Conservation (phyloP, 2,888 invertebrate genomes). For the Pristionchus mayeri region DNA sequence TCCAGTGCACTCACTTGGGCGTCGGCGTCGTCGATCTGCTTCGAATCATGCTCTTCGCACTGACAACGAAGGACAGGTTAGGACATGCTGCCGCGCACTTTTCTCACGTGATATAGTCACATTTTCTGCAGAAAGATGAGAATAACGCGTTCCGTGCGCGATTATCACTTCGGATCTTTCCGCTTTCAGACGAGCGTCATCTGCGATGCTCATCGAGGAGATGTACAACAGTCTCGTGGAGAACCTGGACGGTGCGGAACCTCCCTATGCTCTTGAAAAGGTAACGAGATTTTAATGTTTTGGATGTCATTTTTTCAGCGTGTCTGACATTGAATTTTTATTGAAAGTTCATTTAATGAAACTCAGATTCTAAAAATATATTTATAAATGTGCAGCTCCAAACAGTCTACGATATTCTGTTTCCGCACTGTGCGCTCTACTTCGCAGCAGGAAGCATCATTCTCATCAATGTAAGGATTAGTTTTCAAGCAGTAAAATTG, state of each 20-base stretch:
- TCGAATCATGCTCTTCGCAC: background rate
- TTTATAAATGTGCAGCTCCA: background rate
- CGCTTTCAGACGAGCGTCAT: background rate
- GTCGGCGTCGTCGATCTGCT: conserved; percentile 18
- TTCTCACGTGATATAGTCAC: background rate
- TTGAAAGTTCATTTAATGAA: too few relatives aligned
- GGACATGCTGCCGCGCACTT: background rate
- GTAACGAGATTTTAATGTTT: background rate
- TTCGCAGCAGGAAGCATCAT: background rate
- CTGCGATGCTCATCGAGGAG: background rate
- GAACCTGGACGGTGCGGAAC: background rate
- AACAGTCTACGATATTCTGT: background rate
- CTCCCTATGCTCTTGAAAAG: background rate
- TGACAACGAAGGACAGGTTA: background rate
- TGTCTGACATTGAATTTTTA: background rate
- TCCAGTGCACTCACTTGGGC: conserved; percentile 18
- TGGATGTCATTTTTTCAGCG: background rate
- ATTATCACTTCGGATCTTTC: too few relatives aligned
- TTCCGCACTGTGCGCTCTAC: conserved; percentile 15
- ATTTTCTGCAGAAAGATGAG: background rate
- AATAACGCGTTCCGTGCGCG: too few relatives aligned
- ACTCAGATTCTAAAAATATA: background rate
- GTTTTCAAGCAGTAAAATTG: background rate
- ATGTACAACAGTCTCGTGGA: conserved; percentile 35
- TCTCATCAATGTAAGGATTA: background rate